Evolutionary conservation across 2,113 vertebrate genomes (phyloP), one percentile per base, ranked within the genome.

Genomic region (Cathartes aura): DNA sequence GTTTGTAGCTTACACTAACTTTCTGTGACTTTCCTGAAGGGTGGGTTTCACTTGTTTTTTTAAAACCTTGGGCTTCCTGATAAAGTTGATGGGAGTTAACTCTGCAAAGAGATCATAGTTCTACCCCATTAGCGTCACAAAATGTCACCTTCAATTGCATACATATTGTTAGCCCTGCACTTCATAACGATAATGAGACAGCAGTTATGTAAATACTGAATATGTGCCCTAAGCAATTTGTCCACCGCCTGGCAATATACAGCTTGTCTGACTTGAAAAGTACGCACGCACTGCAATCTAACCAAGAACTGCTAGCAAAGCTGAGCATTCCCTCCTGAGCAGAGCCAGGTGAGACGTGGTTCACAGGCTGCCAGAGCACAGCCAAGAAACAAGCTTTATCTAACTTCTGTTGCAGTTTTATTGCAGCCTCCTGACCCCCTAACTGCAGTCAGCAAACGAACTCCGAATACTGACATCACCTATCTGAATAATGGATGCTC

Each of bases 151-250:
- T 96, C 97, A 95, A 98, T 97, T 95, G 97, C 66, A 82, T 21
- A 88, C 73, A 90, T 82, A 95, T 78, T 58, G 82, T 80, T 87
- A 96, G 90, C 95, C 96, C 97, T 97, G 94, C 81, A 11, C 92
- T 96, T 96, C 93, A 84, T 66, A 98, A 94, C 21, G 71, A 95
- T 97, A 98, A 98, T 98, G 98, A 98, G 98, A 92, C 83, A 89
- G 95, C 96, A 95, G 86, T 93, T 98, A 98, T 96, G 97, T 97
- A 98, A 98, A 98, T 97, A 96, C 48, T 87, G 96, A 95, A n/a
- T 67, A 78, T 71, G 73, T 66, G 97, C 96, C 95, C 93, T 95
- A 40, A 98, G 97, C 97, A 92, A 96, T 97, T 96, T 97, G 98
- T 98, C 97, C 96, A 53, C 34, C 87, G 90, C 68, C 90, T 96